Conservation (phyloP, 2,888 invertebrate species). For the Coelogynopora nodosa region DNA sequence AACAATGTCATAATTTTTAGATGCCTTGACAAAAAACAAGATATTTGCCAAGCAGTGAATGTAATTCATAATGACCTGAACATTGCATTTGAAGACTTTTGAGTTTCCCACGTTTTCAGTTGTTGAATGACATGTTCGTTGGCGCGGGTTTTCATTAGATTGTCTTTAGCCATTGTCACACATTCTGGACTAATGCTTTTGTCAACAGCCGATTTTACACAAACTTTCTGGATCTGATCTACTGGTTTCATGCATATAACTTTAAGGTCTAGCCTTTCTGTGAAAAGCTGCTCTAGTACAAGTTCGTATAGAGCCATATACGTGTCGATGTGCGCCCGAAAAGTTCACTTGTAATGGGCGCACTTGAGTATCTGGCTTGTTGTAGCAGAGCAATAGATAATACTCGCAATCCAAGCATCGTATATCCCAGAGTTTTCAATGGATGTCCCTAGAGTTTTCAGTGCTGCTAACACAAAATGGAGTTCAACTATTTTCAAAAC, state of each 20-base stretch:
- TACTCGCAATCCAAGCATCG: slow-evolving; percentile 39
- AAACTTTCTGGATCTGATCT: slow-evolving; percentile 19
- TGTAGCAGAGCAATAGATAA: slow-evolving; percentile 29
- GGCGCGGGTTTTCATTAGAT: background rate
- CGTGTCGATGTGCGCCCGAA: background rate
- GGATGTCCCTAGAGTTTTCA: slow-evolving; percentile 42
- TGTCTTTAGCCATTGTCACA: slow-evolving; percentile 15
- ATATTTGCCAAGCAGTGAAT: no score
- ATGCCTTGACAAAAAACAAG: no score
- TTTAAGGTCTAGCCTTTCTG: slow-evolving; percentile 1
- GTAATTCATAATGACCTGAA: no score
- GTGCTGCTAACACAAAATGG: slow-evolving; percentile 39
- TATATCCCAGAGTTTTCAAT: slow-evolving; percentile 46
- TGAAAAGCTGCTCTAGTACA: background rate
- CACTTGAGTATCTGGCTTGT: slow-evolving; percentile 42
- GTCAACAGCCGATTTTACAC: slow-evolving; percentile 14
- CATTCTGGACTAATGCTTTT: slow-evolving; percentile 10
- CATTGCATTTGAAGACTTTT: no score
- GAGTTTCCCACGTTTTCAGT: no score
- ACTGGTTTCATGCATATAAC: slow-evolving; percentile 19
- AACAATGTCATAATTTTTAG: no score
- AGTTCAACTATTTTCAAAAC: slow-evolving; percentile 43
- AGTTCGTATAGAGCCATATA: background rate
- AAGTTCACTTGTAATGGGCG: slow-evolving; percentile 20
- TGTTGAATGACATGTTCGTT: background rate